phyloP scores from a whole-genome alignment of 2,888 invertebrate species.

The Andrena trimmerana region DNA sequence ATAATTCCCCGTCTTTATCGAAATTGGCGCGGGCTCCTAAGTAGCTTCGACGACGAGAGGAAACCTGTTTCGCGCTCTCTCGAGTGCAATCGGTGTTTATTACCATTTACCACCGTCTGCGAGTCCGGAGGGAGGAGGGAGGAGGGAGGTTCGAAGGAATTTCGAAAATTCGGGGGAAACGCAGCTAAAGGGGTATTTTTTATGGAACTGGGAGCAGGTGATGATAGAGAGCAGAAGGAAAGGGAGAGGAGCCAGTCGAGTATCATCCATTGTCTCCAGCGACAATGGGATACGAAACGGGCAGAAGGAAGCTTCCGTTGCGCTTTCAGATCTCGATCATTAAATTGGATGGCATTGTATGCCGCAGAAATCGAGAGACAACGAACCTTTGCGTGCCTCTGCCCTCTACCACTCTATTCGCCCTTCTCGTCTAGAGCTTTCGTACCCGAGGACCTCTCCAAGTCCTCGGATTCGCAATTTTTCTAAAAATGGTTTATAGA shows the following conservation, averaged over 20 bases:
- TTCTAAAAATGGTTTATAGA: too few species aligned
- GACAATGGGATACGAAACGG: conserved; percentile 67
- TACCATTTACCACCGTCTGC: too few species aligned
- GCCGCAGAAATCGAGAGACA: conserved; percentile 59
- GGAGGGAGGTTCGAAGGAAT: background rate
- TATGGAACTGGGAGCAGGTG: background rate
- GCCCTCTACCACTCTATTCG: background rate
- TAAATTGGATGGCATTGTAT: conserved; percentile 66
- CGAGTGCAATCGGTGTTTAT: too few species aligned
- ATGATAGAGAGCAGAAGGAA: background rate
- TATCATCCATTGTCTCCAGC: conserved; percentile 49
- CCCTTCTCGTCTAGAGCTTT: background rate
- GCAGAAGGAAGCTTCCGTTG: conserved; percentile 68
- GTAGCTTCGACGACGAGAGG: background rate
- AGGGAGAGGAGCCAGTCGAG: conserved; percentile 31
- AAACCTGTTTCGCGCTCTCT: too few species aligned
- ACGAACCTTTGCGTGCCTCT: conserved; percentile 49
- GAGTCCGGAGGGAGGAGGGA: too few species aligned
- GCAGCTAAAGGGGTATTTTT: background rate
- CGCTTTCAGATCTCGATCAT: conserved; percentile 65
- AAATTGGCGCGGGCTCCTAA: background rate
- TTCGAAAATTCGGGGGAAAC: background rate
- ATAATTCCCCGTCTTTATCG: background rate
- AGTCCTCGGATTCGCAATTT: too few species aligned
- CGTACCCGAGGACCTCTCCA: too few species aligned